Conservation (phyloP, 2,113 vertebrate genomes). For the Stigmatopora nigra region DNA sequence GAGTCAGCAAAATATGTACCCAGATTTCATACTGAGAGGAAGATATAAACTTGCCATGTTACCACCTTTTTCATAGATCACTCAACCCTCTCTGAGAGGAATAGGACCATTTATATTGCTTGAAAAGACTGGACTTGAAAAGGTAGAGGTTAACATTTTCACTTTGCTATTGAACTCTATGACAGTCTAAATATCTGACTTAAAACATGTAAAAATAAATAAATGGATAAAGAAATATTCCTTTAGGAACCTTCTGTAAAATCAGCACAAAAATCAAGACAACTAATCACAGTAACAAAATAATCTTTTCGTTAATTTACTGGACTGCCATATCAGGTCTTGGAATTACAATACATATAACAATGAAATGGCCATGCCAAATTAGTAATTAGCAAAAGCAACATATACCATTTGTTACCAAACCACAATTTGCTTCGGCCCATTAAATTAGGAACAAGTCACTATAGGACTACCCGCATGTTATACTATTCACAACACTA, state of each 20-base stretch:
- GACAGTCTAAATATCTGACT: conserved; percentile 11
- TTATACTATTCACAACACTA: neutral
- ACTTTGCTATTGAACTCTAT: conserved; percentile 18
- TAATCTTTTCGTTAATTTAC: neutral
- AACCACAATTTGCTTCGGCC: conserved; percentile 18
- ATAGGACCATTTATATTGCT: conserved; percentile 19
- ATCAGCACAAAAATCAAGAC: conserved; percentile 22
- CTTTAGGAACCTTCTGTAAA: neutral
- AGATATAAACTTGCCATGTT: conserved; percentile 28
- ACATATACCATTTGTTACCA: conserved; percentile 42
- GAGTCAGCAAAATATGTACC: conserved; percentile 43
- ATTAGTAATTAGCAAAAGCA: conserved; percentile 44
- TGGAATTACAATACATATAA: conserved; percentile 38
- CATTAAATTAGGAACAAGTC: neutral
- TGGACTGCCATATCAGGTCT: neutral
- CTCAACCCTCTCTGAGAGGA: conserved; percentile 15
- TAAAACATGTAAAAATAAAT: too few relatives aligned
- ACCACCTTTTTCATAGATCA: conserved; percentile 28
- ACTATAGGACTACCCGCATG: neutral
- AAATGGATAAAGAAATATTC: too few relatives aligned
- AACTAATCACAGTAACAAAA: conserved; percentile 3
- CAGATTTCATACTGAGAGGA: conserved; percentile 46
- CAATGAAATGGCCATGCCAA: conserved; percentile 42
- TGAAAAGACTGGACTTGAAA: conserved; percentile 19
- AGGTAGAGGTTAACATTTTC: neutral